Base-by-base conservation (phyloP, 2,888 invertebrate species). In the Phragmatobia fuliginosa region DNA sequence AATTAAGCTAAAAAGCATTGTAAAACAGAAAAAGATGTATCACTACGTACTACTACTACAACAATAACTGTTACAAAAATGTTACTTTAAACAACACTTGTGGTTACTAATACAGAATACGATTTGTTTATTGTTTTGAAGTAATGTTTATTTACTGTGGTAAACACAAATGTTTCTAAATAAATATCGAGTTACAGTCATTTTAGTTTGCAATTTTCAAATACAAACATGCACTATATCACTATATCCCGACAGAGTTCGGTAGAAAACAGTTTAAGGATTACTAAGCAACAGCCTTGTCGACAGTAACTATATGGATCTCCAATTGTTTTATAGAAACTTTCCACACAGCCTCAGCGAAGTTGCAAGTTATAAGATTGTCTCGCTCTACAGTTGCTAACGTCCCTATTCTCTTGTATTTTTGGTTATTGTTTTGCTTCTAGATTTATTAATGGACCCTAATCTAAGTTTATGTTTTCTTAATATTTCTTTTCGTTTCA, bases 91-190 rank as follows among this genome's bases (percentile, higher is more conserved):
- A 31, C 25, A n/a, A 14, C 0, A n/a, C 1, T 5, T 45, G 32
- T 16, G 16, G n/a, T 32, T 49, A 41, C 49, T 49, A 49, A 33
- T 63, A 63, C 32, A 49, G 49, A n/a, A 63, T 11, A 45, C 18
- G 21, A 63, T 21, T 49, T 56, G 56, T 56, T 56, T 14, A 56
- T 32, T 63, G 45, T 49, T 63, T 49, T 14, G n/a, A 49, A 32
- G 4, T n/a, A 16, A 16, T 63, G 63, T 63, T 63, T 63, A 63
- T 49, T 63, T 49, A 32, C 32, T 49, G n/a, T 33, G 31, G n/a
- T 49, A 32, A n/a, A 49, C n/a, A 28, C n/a, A 45, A 49, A 63
- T 49, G 63, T 49, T 63, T 49, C 45, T 32, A 62, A 62, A 62
- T 62, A 62, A 62, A 4, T 41, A 31, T 41, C 18, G 21, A 41